These are phyloP conservation scores for Rhadinocentrus ornatus DNA, from an alignment of 2,797 vertebrate species.

Conservation along the genomic window DNA sequence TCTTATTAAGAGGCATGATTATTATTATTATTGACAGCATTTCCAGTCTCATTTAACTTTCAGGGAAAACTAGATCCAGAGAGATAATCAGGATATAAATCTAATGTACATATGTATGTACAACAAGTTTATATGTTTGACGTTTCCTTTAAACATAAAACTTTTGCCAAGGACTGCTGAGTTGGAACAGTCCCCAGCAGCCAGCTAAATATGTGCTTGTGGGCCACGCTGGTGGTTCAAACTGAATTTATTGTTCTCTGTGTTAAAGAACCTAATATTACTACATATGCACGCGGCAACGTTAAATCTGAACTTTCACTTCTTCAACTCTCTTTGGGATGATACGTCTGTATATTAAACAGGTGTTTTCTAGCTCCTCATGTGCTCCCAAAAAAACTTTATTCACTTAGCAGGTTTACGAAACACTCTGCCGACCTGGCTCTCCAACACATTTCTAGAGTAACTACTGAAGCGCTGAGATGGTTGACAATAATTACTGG, in stretches of 20 bases:
- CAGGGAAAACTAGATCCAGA: not conserved
- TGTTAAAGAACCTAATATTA: constrained; percentile 37
- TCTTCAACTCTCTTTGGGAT: constrained; percentile 54
- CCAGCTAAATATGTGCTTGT: constrained; percentile 9
- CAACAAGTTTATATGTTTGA: constrained; percentile 2
- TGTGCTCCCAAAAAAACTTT: constrained; percentile 49
- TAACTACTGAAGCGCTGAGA: constrained; percentile 53
- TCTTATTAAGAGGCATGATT: too few species aligned
- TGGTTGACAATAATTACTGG: constrained; percentile 72
- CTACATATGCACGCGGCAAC: constrained; percentile 29
- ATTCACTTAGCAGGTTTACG: constrained; percentile 57
- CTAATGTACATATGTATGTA: not conserved
- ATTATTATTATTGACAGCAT: too few species aligned
- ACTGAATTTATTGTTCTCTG: constrained; percentile 44
- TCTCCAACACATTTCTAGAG: constrained; percentile 49
- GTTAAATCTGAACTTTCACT: constrained; percentile 55
- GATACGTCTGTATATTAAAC: constrained; percentile 52
- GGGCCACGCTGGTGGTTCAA: constrained; percentile 37
- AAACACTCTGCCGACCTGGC: constrained; percentile 53
- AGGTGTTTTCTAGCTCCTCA: constrained; percentile 61
- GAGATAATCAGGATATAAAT: not conserved
- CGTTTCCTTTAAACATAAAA: constrained; percentile 9
- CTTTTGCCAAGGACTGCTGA: constrained; percentile 26
- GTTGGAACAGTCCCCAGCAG: constrained; percentile 19
- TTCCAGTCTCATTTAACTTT: not conserved